These are phyloP conservation scores for Drosophila nasuta DNA, from an alignment of 1,140 invertebrate species.

Conservation along the genomic window DNA sequence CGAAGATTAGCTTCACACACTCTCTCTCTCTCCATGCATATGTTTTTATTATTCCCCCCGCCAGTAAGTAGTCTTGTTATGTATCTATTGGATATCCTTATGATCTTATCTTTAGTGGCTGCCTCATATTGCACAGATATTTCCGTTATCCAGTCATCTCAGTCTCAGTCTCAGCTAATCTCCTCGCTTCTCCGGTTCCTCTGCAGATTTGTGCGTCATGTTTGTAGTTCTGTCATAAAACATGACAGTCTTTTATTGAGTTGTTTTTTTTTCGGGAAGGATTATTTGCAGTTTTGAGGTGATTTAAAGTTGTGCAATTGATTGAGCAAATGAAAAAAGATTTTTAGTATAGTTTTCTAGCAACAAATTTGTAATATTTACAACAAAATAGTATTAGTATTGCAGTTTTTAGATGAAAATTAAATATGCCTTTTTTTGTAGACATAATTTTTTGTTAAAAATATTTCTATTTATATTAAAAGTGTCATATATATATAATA, in stretches of 20 bases:
- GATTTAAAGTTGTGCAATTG: background rate
- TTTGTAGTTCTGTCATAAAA: conserved; percentile 8
- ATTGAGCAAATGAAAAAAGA: no score
- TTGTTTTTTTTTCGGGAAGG: background rate
- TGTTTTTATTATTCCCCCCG: background rate
- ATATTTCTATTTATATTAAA: no score
- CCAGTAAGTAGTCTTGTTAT: conserved; percentile 31
- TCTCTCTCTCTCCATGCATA: no score
- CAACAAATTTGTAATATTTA: no score
- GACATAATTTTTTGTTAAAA: no score
- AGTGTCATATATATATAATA: no score
- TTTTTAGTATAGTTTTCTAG: no score
- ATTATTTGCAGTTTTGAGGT: background rate
- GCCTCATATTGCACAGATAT: conserved; percentile 55
- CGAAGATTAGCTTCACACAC: conserved; percentile 47
- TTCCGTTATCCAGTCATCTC: conserved; percentile 21
- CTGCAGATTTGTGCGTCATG: conserved; percentile 10
- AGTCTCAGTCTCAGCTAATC: conserved; percentile 9
- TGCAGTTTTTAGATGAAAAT: no score
- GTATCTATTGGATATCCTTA: conserved; percentile 33
- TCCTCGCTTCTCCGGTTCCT: background rate
- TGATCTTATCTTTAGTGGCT: conserved; percentile 71
- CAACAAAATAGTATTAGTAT: no score
- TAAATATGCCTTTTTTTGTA: no score
- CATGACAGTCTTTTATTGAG: background rate